phyloP scores from a whole-genome alignment of 2,888 invertebrate genomes.

The Thereva unica region DNA sequence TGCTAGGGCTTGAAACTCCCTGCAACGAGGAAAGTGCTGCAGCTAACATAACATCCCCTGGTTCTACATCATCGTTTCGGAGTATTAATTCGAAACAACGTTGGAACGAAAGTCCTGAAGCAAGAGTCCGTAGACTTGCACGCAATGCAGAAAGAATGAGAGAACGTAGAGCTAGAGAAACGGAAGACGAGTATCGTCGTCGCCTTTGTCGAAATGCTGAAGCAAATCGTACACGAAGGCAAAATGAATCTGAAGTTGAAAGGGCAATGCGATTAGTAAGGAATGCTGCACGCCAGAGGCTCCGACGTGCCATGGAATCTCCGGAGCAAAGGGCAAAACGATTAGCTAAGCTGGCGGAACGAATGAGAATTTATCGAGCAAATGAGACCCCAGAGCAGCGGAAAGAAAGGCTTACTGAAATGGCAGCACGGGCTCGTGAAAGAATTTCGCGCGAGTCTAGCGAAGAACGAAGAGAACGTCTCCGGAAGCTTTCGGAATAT shows the following conservation, averaged over 20 bases:
- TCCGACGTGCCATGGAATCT: constrained; percentile 57
- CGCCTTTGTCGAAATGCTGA: constrained; percentile 56
- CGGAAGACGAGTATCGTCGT: constrained; percentile 57
- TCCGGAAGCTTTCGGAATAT: constrained; percentile 58
- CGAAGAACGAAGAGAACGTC: constrained; percentile 57
- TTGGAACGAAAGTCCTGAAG: constrained; percentile 59
- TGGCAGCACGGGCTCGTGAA: constrained; percentile 56
- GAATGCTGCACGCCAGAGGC: constrained; percentile 56
- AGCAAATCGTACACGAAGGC: constrained; percentile 56
- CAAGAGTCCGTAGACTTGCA: constrained; percentile 55
- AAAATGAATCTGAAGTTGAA: constrained; percentile 56
- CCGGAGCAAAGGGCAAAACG: constrained; percentile 55
- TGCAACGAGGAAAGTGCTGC: constrained; percentile 24
- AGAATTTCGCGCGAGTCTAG: constrained; percentile 54
- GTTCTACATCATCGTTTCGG: constrained; percentile 43
- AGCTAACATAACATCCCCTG: constrained; percentile 27
- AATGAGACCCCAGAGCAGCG: constrained; percentile 57
- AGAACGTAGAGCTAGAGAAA: constrained; percentile 56
- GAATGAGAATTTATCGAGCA: constrained; percentile 57
- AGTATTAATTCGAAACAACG: constrained; percentile 48
- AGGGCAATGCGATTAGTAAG: constrained; percentile 57
- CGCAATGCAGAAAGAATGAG: constrained; percentile 59
- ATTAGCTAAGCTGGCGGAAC: constrained; percentile 54
- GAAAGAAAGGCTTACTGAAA: constrained; percentile 55
- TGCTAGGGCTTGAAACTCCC: constrained; percentile 5